These are phyloP conservation scores for Kuschelorhynchus macadamiae DNA, from an alignment of 2,888 invertebrate genomes.

Conservation along the genomic window DNA sequence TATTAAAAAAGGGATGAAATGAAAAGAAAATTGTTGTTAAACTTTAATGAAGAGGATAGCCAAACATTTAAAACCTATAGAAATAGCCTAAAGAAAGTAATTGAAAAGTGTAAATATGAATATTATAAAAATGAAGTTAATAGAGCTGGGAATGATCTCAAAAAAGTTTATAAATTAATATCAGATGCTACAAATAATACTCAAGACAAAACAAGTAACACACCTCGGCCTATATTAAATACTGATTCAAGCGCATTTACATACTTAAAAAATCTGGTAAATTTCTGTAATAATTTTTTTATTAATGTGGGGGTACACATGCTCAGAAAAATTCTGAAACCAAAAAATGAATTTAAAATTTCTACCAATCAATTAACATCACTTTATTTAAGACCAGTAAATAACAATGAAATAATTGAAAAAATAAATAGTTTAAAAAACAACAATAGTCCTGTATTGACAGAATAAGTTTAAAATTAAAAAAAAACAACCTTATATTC, in stretches of 20 bases:
- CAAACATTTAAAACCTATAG: constrained; percentile 1
- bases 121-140: neutral
- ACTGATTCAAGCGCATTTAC: constrained; percentile 4
- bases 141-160: constrained; percentile 3
- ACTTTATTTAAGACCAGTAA: too few relatives aligned
- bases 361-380: too few relatives aligned
- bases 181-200: constrained; percentile 14
- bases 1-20: constrained; percentile 11
- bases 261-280: constrained; percentile 2
- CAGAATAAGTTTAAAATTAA: too few relatives aligned
- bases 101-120: constrained; percentile 10
- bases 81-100: neutral
- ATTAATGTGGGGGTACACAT: constrained; percentile 5
- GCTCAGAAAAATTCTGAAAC: constrained; percentile 6
- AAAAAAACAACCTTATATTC: too few relatives aligned
- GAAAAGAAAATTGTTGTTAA: constrained; percentile 7
- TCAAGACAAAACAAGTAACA: neutral
- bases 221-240: constrained; percentile 10
- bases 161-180: constrained; percentile 16
- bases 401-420: too few relatives aligned
- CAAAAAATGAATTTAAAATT: neutral
- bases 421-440: too few relatives aligned
- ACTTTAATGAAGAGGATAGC: constrained; percentile 10
- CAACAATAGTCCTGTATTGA: too few relatives aligned
- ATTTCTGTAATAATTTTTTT: constrained; percentile 2